Conservation (phyloP, 2,113 vertebrate genomes). For the Xyrauchen texanus region DNA sequence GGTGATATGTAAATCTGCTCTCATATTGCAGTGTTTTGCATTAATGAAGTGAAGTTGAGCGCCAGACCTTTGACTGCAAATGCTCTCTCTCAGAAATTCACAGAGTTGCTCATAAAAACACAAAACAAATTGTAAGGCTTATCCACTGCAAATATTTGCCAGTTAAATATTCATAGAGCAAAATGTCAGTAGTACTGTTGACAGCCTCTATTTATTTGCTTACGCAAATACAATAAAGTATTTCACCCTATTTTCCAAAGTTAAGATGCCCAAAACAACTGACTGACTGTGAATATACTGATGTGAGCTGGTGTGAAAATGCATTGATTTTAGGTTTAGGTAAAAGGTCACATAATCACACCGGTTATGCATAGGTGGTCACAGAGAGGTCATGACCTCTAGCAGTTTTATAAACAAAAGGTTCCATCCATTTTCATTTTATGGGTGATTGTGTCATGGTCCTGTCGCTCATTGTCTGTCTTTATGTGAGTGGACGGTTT, state of each 20-base stretch:
- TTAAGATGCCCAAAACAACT: conserved; percentile 12
- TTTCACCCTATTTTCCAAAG: conserved; percentile 36
- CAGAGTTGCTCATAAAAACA: conserved; percentile 11
- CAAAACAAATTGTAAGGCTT: conserved; percentile 18
- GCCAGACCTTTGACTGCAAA: conserved; percentile 65
- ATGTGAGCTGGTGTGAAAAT: background rate
- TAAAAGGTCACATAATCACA: background rate
- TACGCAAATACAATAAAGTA: conserved; percentile 36
- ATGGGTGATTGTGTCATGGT: no score
- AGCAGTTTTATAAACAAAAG: background rate
- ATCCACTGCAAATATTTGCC: conserved; percentile 47
- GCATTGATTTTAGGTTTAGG: background rate
- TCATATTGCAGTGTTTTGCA: conserved; percentile 56
- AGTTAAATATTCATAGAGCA: conserved; percentile 43
- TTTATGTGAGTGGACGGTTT: no score
- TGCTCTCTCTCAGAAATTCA: background rate
- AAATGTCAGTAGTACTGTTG: conserved; percentile 47
- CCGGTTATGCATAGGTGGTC: background rate
- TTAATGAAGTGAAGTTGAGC: conserved; percentile 69
- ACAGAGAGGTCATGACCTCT: background rate
- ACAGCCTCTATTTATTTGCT: conserved; percentile 39
- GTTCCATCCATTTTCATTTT: no score
- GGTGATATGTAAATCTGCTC: conserved; percentile 62
- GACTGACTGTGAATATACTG: conserved; percentile 2
- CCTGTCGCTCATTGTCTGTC: no score